A percentile compares a stretch with the other conserved stretches of the same genome.
Conservation (phyloP, 2,888 invertebrate genomes). For the Galeopsomyia nigrocyanea region DNA sequence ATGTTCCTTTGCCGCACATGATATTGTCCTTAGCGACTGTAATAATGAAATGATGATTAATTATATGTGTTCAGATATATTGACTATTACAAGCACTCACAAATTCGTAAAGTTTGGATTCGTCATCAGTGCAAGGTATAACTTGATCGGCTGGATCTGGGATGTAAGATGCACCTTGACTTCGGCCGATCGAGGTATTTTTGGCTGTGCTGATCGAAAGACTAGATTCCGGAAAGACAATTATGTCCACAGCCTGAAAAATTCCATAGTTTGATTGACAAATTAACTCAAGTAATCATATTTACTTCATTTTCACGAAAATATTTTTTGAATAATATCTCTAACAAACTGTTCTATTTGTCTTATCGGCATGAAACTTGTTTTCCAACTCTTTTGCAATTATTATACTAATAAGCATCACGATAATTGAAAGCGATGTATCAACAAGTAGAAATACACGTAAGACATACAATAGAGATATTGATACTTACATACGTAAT, state of each 20-base stretch:
- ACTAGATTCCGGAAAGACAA: slow-evolving; percentile 81
- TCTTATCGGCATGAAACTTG: too few relatives aligned
- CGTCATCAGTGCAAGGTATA: slow-evolving; percentile 24
- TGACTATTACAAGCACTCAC: slow-evolving; percentile 50
- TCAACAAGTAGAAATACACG: too few relatives aligned
- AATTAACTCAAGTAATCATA: too few relatives aligned
- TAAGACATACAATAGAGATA: too few relatives aligned
- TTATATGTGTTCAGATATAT: background rate
- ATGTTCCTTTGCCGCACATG: slow-evolving; percentile 73
- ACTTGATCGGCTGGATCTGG: slow-evolving; percentile 40
- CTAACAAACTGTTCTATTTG: too few relatives aligned
- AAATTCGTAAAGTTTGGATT: background rate
- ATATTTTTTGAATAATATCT: too few relatives aligned
- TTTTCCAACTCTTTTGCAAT: too few relatives aligned
- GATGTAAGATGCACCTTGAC: slow-evolving; percentile 50
- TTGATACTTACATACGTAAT: slow-evolving; percentile 68
- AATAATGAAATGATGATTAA: background rate
- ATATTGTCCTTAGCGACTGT: slow-evolving; percentile 73
- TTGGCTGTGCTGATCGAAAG: slow-evolving; percentile 65
- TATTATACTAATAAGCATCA: too few relatives aligned
- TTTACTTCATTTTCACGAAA: too few relatives aligned
- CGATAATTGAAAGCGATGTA: too few relatives aligned
- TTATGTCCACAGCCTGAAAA: slow-evolving; percentile 78
- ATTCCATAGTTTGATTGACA: background rate
- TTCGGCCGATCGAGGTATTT: slow-evolving; percentile 62